These are phyloP conservation scores for Platyrinchus mystaceus DNA, from an alignment of 2,797 vertebrate species.

Conservation along the genomic window DNA sequence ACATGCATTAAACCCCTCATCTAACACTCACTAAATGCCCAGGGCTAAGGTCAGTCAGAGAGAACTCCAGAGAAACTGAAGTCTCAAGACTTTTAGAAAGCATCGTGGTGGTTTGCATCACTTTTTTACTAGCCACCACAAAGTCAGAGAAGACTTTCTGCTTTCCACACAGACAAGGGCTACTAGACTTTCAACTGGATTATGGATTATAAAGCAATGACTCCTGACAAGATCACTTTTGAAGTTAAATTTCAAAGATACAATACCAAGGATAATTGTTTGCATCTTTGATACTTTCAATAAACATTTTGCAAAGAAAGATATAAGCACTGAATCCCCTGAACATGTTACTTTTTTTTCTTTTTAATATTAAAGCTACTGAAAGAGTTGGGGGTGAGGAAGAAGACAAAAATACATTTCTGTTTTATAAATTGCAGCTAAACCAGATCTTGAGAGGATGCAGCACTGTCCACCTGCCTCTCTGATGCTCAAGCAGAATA, in stretches of 20 bases:
- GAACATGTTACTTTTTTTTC: background rate
- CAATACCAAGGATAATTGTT: background rate
- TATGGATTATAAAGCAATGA: background rate
- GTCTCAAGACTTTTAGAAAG: background rate
- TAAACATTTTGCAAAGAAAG: background rate
- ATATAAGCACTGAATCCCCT: background rate
- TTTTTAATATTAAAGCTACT: background rate
- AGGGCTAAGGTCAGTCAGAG: background rate
- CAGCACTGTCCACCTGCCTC: background rate
- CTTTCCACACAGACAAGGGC: background rate
- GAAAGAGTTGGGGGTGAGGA: background rate
- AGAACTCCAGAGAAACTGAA: background rate
- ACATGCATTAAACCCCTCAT: background rate
- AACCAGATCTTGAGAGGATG: background rate
- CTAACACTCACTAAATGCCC: background rate
- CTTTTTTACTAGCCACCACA: background rate
- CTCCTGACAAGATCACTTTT: background rate
- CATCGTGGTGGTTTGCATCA: background rate
- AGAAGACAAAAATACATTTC: background rate
- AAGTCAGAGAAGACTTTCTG: background rate
- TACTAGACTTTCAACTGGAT: background rate
- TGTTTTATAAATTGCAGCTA: background rate
- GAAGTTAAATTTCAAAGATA: background rate
- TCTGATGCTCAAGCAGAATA: background rate
- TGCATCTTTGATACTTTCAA: background rate